Evolutionary conservation across 2,113 vertebrate species (phyloP), one percentile per base, ranked within the genome.

Genomic region (Urocynchramus pylzowi): DNA sequence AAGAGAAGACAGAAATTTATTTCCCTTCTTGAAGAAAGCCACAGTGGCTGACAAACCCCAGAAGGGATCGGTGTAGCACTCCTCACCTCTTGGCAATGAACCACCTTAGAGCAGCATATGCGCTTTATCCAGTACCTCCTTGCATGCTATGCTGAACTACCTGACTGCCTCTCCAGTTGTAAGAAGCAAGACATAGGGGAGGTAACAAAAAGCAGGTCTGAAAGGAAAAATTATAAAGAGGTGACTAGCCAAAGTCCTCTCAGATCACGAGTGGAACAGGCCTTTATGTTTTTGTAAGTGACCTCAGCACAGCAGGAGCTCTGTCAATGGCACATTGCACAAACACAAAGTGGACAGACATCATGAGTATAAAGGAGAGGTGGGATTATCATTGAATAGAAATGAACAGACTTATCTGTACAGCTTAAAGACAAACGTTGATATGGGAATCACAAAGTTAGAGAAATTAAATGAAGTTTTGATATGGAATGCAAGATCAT

Each of bases 151-250:
- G 71, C 69, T 86, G 61, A 92, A 60, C 85, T 80, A 57, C 83
- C 90, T 90, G 79, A 57, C 75, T 88, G 76, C 83, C 63, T 86
- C 86, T 78, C 64, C 42, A 59, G 42, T 57, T 95, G n/a, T 20
- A 84, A 80, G 67, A 50, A 78, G 68, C 61, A 82, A 93, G 74
- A 85, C 49, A 93, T 84, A 84, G 37, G 44, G 61, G 70, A 91
- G 39, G n/a, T n/a, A 78, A 86, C 53, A 92, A 92, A 93, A 89
- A 91, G 81, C 45, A 92, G 21, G 67, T 94, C 87, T 92, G 77
- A 87, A 94, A 92, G 64, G 86, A 79, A 93, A 85, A 83, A 23
- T 52, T 52, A 60, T 4, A 8, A 82, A 83, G 67, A 95, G 16
- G n/a, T 89, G 54, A 81, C 80, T 54, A 84, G 64, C 23, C 56